Evolutionary conservation across 2,888 invertebrate species (phyloP), one percentile per base, ranked within the genome.

Genomic region (Nezara viridula): DNA sequence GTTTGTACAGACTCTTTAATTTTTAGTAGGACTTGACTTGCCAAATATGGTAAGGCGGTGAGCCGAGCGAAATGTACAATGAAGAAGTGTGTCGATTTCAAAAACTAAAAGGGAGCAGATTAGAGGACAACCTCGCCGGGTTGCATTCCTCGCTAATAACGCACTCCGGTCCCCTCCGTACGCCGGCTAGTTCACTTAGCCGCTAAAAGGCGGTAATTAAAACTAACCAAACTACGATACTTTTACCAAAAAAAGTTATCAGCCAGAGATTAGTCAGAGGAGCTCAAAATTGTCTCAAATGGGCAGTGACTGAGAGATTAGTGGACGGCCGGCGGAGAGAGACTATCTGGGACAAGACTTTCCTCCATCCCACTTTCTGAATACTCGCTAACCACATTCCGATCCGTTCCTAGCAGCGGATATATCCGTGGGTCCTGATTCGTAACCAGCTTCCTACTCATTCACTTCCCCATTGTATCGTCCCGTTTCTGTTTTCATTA

Each of bases 321-420:
- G 66, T 21, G 19, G 66, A 14, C 66, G 10, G 66, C 14, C 0
- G 7, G 32, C 4, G 55, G 32, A 19, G 19, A 27, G 27, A 9
- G 14, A 27, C 32, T 66, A 73, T 37, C 32, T 73, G 66, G 66
- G 66, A 21, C 66, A 73, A 19, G 32, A 73, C 81, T 47, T 81
- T 47, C 81, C 81, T 40, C 40, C 81, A 81, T 44, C 81, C 81
- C 81, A 81, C 81, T 81, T 81, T 81, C 81, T 81, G 81, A 77
- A 81, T 81, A 44, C 81, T 81, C 81, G 44, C 81, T n/a, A 81
- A 44, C 81, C 44, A 81, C 81, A 81, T 81, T 81, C 81, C 81
- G 44, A 81, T 81, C 40, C n/a, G 21, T 44, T 81, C 37, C 81
- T 44, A 44, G 12, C 81, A 44, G n/a, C 81, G 21, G 44, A 81